These are phyloP conservation scores for Mionectes olivaceus DNA, from an alignment of 2,797 vertebrate genomes.

Conservation along the genomic window DNA sequence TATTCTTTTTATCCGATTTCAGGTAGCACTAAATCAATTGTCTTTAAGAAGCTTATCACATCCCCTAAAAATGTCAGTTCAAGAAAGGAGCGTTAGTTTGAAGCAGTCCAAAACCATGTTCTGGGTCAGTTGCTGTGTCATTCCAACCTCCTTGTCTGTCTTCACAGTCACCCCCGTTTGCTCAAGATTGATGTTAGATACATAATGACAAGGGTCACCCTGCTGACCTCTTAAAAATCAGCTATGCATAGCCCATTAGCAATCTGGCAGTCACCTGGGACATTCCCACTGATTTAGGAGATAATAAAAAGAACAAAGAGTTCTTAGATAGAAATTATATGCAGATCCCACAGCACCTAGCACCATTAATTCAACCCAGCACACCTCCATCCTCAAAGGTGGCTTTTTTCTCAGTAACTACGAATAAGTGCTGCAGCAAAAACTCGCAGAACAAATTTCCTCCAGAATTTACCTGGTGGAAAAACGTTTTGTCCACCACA, in stretches of 20 bases:
- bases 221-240: neutral
- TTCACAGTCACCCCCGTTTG: neutral
- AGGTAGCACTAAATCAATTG: neutral
- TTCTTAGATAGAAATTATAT: neutral
- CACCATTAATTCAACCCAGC: neutral
- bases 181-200: neutral
- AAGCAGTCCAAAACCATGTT: neutral
- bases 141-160: neutral
- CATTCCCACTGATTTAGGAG: neutral
- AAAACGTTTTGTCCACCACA: slow-evolving; percentile 92
- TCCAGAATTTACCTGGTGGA: slow-evolving; percentile 88
- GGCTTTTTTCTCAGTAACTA: neutral
- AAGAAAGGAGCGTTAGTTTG: neutral
- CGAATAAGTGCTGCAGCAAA: neutral
- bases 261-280: neutral
- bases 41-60: neutral
- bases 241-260: neutral
- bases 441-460: neutral
- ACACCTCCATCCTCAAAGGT: neutral
- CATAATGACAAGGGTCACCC: neutral
- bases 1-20: neutral
- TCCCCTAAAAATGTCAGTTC: neutral
- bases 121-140: neutral
- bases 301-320: neutral
- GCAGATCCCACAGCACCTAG: neutral